Conservation (phyloP, 2,113 vertebrate genomes). For the Rhinoderma darwinii region DNA sequence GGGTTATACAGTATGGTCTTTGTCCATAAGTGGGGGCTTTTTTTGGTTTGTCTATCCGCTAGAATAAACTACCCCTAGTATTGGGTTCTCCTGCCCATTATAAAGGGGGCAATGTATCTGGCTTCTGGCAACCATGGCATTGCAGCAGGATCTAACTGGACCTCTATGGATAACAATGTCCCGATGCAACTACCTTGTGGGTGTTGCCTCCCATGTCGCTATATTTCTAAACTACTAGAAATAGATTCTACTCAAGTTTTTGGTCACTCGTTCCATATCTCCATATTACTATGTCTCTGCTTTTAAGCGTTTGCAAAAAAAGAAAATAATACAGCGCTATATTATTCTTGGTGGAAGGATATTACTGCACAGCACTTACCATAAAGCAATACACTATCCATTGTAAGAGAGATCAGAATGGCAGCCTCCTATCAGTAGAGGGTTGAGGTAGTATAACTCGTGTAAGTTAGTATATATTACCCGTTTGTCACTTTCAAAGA, state of each 20-base stretch:
- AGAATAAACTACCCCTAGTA: too few species aligned
- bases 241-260: not conserved
- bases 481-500: not conserved
- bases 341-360: not conserved
- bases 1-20: too few species aligned
- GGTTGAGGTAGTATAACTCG: not conserved
- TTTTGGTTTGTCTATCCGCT: too few species aligned
- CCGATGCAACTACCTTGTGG: too few species aligned
- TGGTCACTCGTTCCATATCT: not conserved
- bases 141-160: too few species aligned
- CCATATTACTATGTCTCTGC: not conserved
- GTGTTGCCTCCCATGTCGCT: too few species aligned
- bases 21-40: too few species aligned
- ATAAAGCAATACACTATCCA: not conserved
- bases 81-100: too few species aligned
- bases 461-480: not conserved
- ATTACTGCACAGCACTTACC: not conserved
- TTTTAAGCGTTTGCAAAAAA: too few species aligned
- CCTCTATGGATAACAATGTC: too few species aligned
- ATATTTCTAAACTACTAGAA: not conserved
- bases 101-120: too few species aligned
- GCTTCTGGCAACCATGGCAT: too few species aligned
- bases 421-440: not conserved
- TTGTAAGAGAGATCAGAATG: not conserved
- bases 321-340: not conserved